A percentile compares a stretch with the other conserved stretches of the same genome.
Evolutionary conservation across 2,888 invertebrate species (phyloP).

Genomic region (Pristionchus arcanus): DNA sequence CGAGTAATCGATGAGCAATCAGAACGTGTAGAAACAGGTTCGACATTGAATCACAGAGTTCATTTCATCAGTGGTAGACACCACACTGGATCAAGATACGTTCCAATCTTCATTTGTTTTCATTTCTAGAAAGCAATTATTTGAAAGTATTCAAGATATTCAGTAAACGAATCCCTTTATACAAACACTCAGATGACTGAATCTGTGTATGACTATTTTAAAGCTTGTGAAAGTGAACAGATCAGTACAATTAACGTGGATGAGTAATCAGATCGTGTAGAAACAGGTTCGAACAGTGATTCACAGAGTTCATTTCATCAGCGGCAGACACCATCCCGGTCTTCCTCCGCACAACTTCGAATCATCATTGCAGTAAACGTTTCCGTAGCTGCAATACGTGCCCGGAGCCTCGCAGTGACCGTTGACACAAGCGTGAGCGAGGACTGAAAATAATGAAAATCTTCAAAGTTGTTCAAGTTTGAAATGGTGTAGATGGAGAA

Average conservation of each 20-base stretch:
- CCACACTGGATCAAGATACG: no score
- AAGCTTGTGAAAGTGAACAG: slow-evolving; percentile 8
- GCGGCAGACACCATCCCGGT: background rate
- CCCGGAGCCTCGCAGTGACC: background rate
- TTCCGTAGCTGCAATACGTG: background rate
- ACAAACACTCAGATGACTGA: background rate
- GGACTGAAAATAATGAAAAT: background rate
- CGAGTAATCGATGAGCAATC: no score
- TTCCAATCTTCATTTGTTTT: no score
- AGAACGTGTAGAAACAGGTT: no score
- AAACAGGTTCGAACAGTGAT: background rate
- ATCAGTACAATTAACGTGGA: background rate
- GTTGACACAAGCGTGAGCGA: background rate
- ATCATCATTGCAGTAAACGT: background rate
- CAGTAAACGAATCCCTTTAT: background rate
- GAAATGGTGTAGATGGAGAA: no score
- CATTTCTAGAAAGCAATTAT: no score
- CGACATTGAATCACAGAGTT: no score
- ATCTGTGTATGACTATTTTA: background rate
- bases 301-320: background rate
- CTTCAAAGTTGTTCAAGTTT: no score
- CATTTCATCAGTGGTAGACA: no score
- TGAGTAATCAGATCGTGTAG: background rate
- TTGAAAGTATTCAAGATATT: background rate
- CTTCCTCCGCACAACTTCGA: background rate